Evolutionary conservation across 2,797 vertebrate species (phyloP).

Genomic region (Amblyopsis hoosieri): DNA sequence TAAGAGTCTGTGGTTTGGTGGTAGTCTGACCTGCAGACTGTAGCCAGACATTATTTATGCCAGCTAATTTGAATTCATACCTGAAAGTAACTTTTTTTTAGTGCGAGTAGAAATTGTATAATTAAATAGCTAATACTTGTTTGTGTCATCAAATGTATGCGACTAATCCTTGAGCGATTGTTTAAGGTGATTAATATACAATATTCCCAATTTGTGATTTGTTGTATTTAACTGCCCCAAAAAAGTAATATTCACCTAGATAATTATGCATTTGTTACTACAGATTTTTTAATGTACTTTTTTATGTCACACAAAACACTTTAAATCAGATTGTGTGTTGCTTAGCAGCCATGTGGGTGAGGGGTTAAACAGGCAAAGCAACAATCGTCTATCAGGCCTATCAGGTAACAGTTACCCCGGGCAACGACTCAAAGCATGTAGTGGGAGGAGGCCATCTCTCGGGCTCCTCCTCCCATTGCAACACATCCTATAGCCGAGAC

Average conservation of each 20-base stretch:
- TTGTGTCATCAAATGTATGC: not conserved
- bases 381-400: slow-evolving; percentile 39
- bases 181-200: not conserved
- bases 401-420: slow-evolving; percentile 61
- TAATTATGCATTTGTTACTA: too few relatives aligned
- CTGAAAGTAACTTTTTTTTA: too few relatives aligned
- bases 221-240: not conserved
- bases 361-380: slow-evolving; percentile 41
- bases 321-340: too few relatives aligned
- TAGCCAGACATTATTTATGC: too few relatives aligned
- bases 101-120: not conserved
- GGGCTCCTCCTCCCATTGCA: slow-evolving; percentile 50
- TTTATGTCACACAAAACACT: too few relatives aligned
- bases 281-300: too few relatives aligned
- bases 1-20: slow-evolving; percentile 23
- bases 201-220: not conserved
- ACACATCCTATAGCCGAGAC: slow-evolving; percentile 57
- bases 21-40: too few relatives aligned
- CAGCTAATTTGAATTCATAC: too few relatives aligned
- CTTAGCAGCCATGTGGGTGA: not conserved
- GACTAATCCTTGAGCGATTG: not conserved
- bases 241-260: too few relatives aligned
- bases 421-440: slow-evolving; percentile 53
- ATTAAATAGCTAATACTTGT: not conserved
- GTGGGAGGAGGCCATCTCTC: slow-evolving; percentile 42